phyloP scores from a whole-genome alignment of 2,888 invertebrate genomes.

The Anoncus sp. region DNA sequence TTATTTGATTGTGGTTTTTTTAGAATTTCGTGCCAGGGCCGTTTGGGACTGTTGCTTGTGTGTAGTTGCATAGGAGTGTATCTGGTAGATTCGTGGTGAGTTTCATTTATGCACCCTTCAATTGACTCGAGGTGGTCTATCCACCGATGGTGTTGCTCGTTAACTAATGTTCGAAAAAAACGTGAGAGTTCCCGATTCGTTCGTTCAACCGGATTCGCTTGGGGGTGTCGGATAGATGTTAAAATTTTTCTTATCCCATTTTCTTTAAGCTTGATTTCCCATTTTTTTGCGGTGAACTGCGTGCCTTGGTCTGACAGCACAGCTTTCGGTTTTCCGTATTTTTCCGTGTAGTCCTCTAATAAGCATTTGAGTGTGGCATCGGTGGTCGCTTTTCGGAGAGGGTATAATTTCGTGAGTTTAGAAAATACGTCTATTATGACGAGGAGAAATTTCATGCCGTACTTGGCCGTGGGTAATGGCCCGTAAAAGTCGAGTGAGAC shows the following conservation, averaged over 20 bases:
- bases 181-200: conserved; percentile 18
- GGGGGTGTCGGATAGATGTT: too few relatives aligned
- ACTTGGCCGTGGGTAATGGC: not conserved
- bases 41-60: too few relatives aligned
- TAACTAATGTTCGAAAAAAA: too few relatives aligned
- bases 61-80: not conserved
- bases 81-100: not conserved
- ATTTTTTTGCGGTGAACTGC: conserved; percentile 9
- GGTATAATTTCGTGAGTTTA: not conserved
- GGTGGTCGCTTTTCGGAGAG: not conserved
- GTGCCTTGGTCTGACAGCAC: conserved; percentile 16
- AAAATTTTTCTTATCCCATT: not conserved
- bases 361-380: not conserved
- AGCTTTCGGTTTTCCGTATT: not conserved
- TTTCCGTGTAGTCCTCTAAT: not conserved
- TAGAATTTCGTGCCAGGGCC: too few relatives aligned
- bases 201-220: conserved; percentile 5
- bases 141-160: too few relatives aligned
- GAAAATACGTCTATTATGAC: not conserved
- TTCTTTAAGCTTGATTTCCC: not conserved
- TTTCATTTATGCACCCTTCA: not conserved
- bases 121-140: not conserved
- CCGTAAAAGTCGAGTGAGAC: conserved; percentile 14
- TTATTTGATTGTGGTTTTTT: too few relatives aligned
- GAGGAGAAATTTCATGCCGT: not conserved